phyloP scores from a whole-genome alignment of 1,140 invertebrate genomes.

The Drosophila nigromelanica region DNA sequence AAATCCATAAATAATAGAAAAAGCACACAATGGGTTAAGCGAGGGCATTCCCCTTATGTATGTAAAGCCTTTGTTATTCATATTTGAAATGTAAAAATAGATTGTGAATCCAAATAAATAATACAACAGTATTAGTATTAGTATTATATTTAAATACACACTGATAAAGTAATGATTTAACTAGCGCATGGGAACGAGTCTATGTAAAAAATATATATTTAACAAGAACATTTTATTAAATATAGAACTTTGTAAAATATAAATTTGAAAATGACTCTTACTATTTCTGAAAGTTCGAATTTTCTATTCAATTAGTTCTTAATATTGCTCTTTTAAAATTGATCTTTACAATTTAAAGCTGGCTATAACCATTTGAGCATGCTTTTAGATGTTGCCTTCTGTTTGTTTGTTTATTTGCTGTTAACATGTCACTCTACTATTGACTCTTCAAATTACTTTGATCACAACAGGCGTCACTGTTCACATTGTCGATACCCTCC shows the following conservation, averaged over 20 bases:
- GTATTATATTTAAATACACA: too few relatives aligned
- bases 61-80: background rate
- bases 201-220: too few relatives aligned
- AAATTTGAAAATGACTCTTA: too few relatives aligned
- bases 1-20: conserved; percentile 15
- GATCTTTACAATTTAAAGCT: background rate
- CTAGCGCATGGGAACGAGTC: too few relatives aligned
- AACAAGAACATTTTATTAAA: too few relatives aligned
- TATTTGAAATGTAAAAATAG: background rate
- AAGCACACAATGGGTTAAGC: background rate
- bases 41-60: background rate
- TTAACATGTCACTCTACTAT: conserved; percentile 9
- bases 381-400: background rate
- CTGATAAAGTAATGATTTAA: too few relatives aligned
- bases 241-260: too few relatives aligned
- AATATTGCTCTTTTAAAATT: too few relatives aligned
- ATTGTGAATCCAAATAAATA: too few relatives aligned
- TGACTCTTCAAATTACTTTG: conserved; percentile 10
- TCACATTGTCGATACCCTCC: conserved; percentile 2
- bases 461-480: conserved; percentile 37
- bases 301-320: too few relatives aligned
- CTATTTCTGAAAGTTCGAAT: too few relatives aligned
- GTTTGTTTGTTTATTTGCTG: conserved; percentile 2
- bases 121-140: too few relatives aligned
- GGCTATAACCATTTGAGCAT: background rate